Evolutionary conservation across 23 tunicate genomes (phyloP), one percentile per base, ranked within the genome.

Genomic region (Ascidia mentula): DNA sequence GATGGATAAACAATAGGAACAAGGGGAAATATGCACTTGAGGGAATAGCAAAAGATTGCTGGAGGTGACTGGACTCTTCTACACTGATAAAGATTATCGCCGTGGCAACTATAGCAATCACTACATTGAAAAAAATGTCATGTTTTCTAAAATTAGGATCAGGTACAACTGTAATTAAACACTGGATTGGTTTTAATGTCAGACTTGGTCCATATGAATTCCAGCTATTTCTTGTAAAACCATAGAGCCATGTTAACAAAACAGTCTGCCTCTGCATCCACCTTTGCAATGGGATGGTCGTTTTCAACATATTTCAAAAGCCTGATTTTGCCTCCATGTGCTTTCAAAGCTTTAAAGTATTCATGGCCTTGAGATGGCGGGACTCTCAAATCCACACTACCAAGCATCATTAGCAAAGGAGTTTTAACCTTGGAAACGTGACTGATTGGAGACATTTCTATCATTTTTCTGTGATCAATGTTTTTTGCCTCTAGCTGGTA

Each of bases 161-260:
- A n/a, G n/a, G n/a, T n/a, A n/a, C n/a, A n/a, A n/a, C n/a, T n/a
- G n/a, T n/a, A n/a, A n/a, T n/a, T n/a, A n/a, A n/a, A n/a, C n/a
- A n/a, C n/a, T n/a, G n/a, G n/a, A n/a, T n/a, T n/a, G n/a, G n/a
- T n/a, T n/a, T n/a, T n/a, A n/a, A n/a, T n/a, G n/a, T n/a, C n/a
- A n/a, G n/a, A n/a, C n/a, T n/a, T n/a, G n/a, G n/a, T n/a, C n/a
- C n/a, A n/a, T n/a, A n/a, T n/a, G n/a, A n/a, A n/a, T n/a, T n/a
- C n/a, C n/a, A n/a, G n/a, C n/a, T n/a, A n/a, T n/a, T n/a, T n/a
- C n/a, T 80, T 59, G 45, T 34, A 6, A 72, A 96, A 90, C 99
- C 99, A 96, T 24, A 70, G 31, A 36, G 81, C 89, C 59, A 85
- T 90, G 76, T 96, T 87, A 18, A 96, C 85, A 45, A 96, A 87